These are phyloP conservation scores for Pseudochirops corinnae DNA, from an alignment of 2,797 vertebrate genomes.

Conservation along the genomic window DNA sequence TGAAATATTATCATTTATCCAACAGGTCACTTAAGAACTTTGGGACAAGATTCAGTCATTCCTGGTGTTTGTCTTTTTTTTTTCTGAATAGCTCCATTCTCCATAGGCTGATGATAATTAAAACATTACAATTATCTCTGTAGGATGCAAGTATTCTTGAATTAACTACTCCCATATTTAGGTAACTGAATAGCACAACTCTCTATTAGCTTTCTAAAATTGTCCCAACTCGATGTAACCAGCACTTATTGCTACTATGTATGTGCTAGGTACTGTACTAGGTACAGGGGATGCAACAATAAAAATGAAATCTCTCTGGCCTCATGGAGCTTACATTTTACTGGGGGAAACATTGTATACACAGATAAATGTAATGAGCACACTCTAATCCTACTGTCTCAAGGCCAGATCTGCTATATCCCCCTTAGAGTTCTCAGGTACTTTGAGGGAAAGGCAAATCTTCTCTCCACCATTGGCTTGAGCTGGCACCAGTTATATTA, in stretches of 20 bases:
- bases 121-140: background rate
- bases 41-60: constrained; percentile 37
- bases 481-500: background rate
- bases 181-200: constrained; percentile 21
- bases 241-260: background rate
- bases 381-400: background rate
- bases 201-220: background rate
- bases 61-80: background rate
- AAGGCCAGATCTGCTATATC: background rate
- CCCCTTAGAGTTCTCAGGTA: background rate
- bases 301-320: background rate
- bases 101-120: background rate
- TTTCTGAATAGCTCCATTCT: background rate
- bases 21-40: constrained; percentile 62
- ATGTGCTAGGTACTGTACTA: background rate
- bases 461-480: background rate
- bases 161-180: constrained; percentile 13
- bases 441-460: background rate
- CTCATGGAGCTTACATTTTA: background rate
- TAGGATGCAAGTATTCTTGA: constrained; percentile 18
- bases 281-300: background rate
- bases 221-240: background rate
- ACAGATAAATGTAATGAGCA: background rate
- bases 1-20: constrained; percentile 49
- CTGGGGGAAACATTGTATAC: background rate